A percentile compares a stretch with the other conserved stretches of the same genome.
phyloP scores from a whole-genome alignment of 2,888 invertebrate species.

The Cheilosia scutellata region DNA sequence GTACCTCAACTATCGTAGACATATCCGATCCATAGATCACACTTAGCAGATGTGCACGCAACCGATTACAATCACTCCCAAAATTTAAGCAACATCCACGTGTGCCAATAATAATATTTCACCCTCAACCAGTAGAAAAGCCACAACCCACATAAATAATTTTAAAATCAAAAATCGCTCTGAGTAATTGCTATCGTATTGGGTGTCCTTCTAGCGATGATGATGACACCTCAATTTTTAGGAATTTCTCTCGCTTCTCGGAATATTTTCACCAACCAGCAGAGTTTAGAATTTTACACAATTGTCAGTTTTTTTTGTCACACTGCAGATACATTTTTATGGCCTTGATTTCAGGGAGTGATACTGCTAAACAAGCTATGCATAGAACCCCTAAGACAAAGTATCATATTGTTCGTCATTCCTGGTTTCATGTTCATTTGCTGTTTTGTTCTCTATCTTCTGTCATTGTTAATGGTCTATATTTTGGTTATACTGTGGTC shows the following conservation, averaged over 20 bases:
- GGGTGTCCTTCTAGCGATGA: constrained; percentile 58
- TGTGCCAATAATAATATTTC: constrained; percentile 37
- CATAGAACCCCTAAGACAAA: constrained; percentile 39
- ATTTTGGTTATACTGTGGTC: constrained; percentile 83
- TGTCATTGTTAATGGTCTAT: constrained; percentile 76
- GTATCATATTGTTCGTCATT: constrained; percentile 58
- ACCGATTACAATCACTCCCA: constrained; percentile 15
- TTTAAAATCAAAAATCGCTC: constrained; percentile 46
- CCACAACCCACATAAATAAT: constrained; percentile 56
- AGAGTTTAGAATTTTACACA: constrained; percentile 21
- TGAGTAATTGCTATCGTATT: constrained; percentile 73
- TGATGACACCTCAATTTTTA: constrained; percentile 68
- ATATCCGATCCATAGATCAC: background rate
- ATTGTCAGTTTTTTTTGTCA: constrained; percentile 59
- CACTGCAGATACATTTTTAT: constrained; percentile 52
- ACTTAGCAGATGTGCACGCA: constrained; percentile 27
- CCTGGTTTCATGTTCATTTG: constrained; percentile 63
- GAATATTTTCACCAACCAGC: constrained; percentile 61
- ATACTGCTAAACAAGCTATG: constrained; percentile 63
- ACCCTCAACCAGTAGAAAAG: constrained; percentile 8
- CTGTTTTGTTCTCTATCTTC: constrained; percentile 62
- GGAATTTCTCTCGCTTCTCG: constrained; percentile 45
- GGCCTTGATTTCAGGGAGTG: constrained; percentile 72
- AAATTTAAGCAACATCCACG: constrained; percentile 26
- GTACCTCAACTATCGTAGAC: too few species aligned